Percentiles rank a stretch among this genome's conserved stretches.
phyloP scores from a whole-genome alignment of 1,140 invertebrate genomes.

The Cyphomyrmex costatus region DNA sequence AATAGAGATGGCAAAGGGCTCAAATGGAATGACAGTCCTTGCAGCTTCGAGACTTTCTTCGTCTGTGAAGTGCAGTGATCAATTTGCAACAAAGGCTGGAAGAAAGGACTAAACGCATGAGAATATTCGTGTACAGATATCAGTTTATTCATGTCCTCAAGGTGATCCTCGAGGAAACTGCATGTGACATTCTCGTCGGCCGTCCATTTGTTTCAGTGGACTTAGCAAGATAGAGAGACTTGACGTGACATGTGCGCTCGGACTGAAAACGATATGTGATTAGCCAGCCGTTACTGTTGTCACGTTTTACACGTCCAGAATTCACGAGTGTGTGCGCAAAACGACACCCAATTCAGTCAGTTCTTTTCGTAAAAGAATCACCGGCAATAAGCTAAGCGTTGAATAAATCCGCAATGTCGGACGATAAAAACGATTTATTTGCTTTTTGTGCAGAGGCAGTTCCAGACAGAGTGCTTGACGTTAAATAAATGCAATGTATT shows the following conservation, averaged over 20 bases:
- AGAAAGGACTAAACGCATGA: conserved; percentile 38
- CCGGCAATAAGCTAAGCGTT: conserved; percentile 13
- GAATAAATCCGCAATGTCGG: conserved; percentile 26
- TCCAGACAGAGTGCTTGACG: neutral
- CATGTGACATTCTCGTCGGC: conserved; percentile 40
- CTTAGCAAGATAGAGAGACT: conserved; percentile 28
- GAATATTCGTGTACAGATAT: conserved; percentile 15
- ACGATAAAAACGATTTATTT: conserved; percentile 25
- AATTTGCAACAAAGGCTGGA: conserved; percentile 5
- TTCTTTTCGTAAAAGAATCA: conserved; percentile 50
- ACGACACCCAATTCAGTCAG: conserved; percentile 27
- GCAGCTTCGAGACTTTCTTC: conserved; percentile 96
- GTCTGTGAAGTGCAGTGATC: conserved; percentile 93
- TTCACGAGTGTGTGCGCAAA: conserved; percentile 25
- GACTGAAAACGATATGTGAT: conserved; percentile 48
- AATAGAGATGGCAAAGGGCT: conserved; percentile 96
- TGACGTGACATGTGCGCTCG: conserved; percentile 51
- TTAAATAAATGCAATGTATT: neutral
- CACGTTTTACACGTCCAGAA: conserved; percentile 31
- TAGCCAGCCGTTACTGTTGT: conserved; percentile 35
- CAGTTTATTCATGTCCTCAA: conserved; percentile 9
- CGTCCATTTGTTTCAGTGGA: conserved; percentile 46
- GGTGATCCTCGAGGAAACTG: conserved; percentile 45
- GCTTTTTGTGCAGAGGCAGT: neutral
- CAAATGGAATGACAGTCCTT: conserved; percentile 97